Conservation (phyloP, 2,113 vertebrate genomes). For the Procavia capensis region DNA sequence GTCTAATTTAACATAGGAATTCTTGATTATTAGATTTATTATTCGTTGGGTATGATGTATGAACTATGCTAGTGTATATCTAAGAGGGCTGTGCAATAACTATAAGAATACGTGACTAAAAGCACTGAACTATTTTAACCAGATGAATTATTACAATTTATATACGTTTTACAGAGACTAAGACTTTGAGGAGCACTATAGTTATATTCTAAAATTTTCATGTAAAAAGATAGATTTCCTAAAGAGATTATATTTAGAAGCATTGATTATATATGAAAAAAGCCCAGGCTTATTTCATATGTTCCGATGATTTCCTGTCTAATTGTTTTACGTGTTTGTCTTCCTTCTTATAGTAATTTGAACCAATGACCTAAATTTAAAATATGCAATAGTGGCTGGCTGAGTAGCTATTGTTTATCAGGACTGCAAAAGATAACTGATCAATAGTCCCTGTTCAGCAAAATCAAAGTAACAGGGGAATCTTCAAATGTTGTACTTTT, state of each 20-base stretch:
- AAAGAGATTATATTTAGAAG: constrained; percentile 85
- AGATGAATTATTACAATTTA: constrained; percentile 86
- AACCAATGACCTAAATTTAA: constrained; percentile 80
- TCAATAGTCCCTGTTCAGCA: constrained; percentile 79
- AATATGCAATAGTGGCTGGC: constrained; percentile 85
- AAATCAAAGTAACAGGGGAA: constrained; percentile 77
- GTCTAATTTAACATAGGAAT: constrained; percentile 84
- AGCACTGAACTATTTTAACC: constrained; percentile 86
- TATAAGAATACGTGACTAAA: constrained; percentile 84
- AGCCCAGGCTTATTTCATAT: constrained; percentile 83
- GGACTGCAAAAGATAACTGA: constrained; percentile 76
- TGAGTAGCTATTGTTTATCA: constrained; percentile 83
- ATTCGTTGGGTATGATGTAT: constrained; percentile 83
- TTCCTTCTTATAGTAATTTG: constrained; percentile 82
- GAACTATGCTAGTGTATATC: constrained; percentile 81
- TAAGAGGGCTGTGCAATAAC: constrained; percentile 90
- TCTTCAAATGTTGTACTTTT: constrained; percentile 78
- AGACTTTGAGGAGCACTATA: constrained; percentile 82
- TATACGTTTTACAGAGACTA: constrained; percentile 85
- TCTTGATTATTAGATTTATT: constrained; percentile 84
- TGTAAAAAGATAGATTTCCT: constrained; percentile 84
- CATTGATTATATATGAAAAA: constrained; percentile 81
- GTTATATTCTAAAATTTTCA: constrained; percentile 86
- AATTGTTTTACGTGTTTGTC: constrained; percentile 86
- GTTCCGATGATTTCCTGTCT: constrained; percentile 83